These are phyloP conservation scores for Zaprionus obscuricornis DNA, from an alignment of 2,888 invertebrate genomes.

Conservation along the genomic window DNA sequence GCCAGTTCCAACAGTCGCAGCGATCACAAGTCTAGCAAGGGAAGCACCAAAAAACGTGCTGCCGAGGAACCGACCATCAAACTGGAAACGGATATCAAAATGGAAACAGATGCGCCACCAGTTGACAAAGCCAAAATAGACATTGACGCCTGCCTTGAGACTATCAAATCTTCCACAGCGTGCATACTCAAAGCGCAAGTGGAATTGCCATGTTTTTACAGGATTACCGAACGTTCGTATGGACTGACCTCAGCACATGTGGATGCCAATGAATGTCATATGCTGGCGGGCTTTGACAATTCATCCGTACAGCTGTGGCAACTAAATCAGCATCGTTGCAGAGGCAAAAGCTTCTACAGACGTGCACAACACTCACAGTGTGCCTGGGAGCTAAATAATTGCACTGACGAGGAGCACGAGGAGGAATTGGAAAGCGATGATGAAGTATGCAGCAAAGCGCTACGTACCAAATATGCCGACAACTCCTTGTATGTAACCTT, in stretches of 20 bases:
- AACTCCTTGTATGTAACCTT: slow-evolving; percentile 81
- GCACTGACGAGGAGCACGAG: slow-evolving; percentile 58
- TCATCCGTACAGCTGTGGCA: slow-evolving; percentile 82
- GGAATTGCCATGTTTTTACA: slow-evolving; percentile 69
- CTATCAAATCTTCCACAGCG: slow-evolving; percentile 51
- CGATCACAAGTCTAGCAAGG: slow-evolving; percentile 35
- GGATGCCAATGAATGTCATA: slow-evolving; percentile 81
- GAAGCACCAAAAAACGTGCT: slow-evolving; percentile 51
- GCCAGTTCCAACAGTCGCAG: slow-evolving; percentile 19
- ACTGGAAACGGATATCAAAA: slow-evolving; percentile 61
- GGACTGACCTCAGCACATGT: slow-evolving; percentile 76
- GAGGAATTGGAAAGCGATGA: slow-evolving; percentile 53
- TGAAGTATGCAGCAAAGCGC: slow-evolving; percentile 32
- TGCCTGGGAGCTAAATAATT: slow-evolving; percentile 80
- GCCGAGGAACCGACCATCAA: slow-evolving; percentile 62
- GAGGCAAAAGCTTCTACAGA: slow-evolving; percentile 79
- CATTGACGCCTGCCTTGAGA: slow-evolving; percentile 60
- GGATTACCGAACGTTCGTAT: slow-evolving; percentile 64
- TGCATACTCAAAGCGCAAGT: slow-evolving; percentile 66
- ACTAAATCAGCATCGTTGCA: slow-evolving; percentile 76
- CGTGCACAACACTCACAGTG: slow-evolving; percentile 68
- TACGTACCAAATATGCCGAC: slow-evolving; percentile 65
- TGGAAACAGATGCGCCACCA: slow-evolving; percentile 46
- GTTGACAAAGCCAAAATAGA: slow-evolving; percentile 33
- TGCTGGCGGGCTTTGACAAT: slow-evolving; percentile 82